Percentiles rank a stretch among this genome's conserved stretches.
phyloP scores from a whole-genome alignment of 2,113 vertebrate genomes.

The Lampris incognitus region DNA sequence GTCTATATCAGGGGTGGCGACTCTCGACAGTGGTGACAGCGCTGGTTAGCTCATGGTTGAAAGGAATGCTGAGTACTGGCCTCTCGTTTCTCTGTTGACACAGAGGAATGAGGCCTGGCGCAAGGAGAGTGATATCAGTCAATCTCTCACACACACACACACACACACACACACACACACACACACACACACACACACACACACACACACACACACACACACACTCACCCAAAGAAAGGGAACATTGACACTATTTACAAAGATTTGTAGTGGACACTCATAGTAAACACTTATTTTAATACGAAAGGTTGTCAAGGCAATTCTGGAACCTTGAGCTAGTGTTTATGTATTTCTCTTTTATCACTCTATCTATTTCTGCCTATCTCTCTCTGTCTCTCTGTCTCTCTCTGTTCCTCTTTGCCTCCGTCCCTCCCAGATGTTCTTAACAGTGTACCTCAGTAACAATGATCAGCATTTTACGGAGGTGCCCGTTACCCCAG shows the following conservation, averaged over 20 bases:
- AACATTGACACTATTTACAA: conserved; percentile 25
- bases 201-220: conserved; percentile 10
- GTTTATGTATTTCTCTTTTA: conserved; percentile 17
- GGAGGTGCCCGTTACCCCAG: conserved; percentile 95
- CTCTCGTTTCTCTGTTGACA: conserved; percentile 54
- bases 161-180: conserved; percentile 1
- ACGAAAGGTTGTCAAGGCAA: not conserved
- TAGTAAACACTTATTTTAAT: no score
- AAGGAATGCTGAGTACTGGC: conserved; percentile 49
- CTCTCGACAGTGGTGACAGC: conserved; percentile 52
- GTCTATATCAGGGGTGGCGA: conserved; percentile 3
- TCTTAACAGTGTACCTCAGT: conserved; percentile 98
- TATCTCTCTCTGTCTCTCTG: not conserved
- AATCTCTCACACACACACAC: conserved; percentile 12
- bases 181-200: conserved; percentile 10
- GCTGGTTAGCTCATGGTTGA: conserved; percentile 44
- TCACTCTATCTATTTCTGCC: conserved; percentile 7
- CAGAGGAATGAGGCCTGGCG: conserved; percentile 42
- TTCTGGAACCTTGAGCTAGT: not conserved
- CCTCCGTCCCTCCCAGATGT: conserved; percentile 86
- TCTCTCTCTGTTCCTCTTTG: not conserved
- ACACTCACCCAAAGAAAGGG: not conserved
- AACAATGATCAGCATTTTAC: conserved; percentile 98
- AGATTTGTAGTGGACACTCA: conserved; percentile 22
- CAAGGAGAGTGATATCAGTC: conserved; percentile 35